Percentiles rank a stretch among this genome's conserved stretches.
These are phyloP conservation scores for Euwallacea fornicatus DNA, from an alignment of 1,140 invertebrate species.

Conservation along the genomic window DNA sequence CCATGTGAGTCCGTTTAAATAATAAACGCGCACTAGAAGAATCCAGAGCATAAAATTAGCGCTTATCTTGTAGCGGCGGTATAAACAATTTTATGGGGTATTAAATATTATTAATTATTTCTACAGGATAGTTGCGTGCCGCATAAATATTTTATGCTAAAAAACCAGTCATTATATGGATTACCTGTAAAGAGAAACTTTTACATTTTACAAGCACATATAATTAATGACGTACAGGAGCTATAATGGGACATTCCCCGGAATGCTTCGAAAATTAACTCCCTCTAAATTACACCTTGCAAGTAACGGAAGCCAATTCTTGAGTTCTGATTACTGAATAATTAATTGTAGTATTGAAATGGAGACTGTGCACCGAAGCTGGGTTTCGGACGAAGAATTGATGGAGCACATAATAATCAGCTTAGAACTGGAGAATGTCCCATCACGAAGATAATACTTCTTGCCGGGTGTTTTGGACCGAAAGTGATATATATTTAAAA, in stretches of 20 bases:
- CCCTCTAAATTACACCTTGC: no score
- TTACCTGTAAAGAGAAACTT: conserved; percentile 40
- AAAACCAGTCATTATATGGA: conserved; percentile 39
- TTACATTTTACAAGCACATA: conserved; percentile 34
- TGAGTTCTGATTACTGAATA: no score
- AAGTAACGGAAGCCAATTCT: no score
- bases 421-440: no score
- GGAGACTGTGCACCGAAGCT: no score
- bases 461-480: no score
- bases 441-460: no score
- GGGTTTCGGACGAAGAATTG: no score
- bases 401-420: no score
- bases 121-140: conserved; percentile 37
- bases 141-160: conserved; percentile 38
- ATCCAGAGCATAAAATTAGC: conserved; percentile 37
- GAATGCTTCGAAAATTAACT: background rate
- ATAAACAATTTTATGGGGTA: conserved; percentile 40
- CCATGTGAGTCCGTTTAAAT: conserved; percentile 1
- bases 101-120: conserved; percentile 41
- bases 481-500: no score
- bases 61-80: conserved; percentile 34
- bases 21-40: conserved; percentile 30
- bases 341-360: no score
- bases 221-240: conserved; percentile 32
- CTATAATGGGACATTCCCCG: conserved; percentile 3